Percentiles rank a stretch among this genome's conserved stretches.
Evolutionary conservation across 2,113 vertebrate species (phyloP).

Genomic region (Poeciliopsis turrubarensis): DNA sequence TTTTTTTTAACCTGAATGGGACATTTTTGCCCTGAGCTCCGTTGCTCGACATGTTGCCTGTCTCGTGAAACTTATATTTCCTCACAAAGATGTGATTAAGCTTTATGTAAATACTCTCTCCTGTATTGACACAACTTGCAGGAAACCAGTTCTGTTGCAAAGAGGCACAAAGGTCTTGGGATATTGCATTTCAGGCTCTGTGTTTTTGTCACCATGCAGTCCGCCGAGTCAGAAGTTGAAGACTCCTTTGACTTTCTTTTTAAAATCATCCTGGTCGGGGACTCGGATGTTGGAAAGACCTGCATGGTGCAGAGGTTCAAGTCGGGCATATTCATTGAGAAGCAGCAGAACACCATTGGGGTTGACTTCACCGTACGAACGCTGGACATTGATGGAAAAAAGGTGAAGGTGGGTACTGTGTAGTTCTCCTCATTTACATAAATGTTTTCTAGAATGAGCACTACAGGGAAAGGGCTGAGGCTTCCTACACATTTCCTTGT

Average conservation of each 20-base stretch:
- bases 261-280: conserved; percentile 95
- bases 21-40: neutral
- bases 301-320: conserved; percentile 94
- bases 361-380: conserved; percentile 95
- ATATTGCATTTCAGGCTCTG: conserved; percentile 22
- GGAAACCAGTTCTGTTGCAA: conserved; percentile 48
- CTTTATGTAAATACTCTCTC: conserved; percentile 48
- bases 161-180: conserved; percentile 23
- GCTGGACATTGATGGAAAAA: conserved; percentile 90
- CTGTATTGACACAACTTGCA: conserved; percentile 61
- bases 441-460: neutral
- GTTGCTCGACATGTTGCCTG: neutral
- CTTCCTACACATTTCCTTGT: neutral
- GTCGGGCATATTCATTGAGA: conserved; percentile 86
- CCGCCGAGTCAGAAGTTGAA: conserved; percentile 75
- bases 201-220: conserved; percentile 79
- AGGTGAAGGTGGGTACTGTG: conserved; percentile 86
- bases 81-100: conserved; percentile 26
- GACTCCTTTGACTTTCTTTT: conserved; percentile 93
- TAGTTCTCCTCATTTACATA: neutral
- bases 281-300: conserved; percentile 95
- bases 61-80: neutral
- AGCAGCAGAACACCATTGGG: conserved; percentile 94
- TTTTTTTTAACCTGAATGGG: neutral
- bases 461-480: too few relatives aligned